Base-by-base conservation (phyloP, 2,113 vertebrate genomes). In the Saimiri boliviensis region DNA sequence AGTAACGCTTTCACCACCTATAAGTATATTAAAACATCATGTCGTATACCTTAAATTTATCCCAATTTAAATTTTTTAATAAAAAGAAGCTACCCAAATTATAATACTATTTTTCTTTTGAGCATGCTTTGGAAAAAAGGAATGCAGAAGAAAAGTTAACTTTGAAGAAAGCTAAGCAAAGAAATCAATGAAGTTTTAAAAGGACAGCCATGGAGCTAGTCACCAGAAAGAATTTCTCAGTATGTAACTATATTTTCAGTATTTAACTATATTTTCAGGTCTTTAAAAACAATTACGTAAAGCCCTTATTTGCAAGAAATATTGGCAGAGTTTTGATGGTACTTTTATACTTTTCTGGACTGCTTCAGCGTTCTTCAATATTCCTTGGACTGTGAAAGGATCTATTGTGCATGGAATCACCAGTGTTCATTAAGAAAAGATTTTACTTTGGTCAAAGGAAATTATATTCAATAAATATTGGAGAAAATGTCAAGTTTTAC, bases 371-470 rank as follows among this genome's bases (percentile, higher is more conserved):
- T 81, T 68, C 40, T 70, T 35, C 56, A 86, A 2, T 76, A 76
- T 82, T 90, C 23, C 49, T 60, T 52, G 5, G 56, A 77, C 80
- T 37, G 5, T 42, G 42, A 83, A 87, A 88, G 1, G 60, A 47
- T 56, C 30, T 35, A 14, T 32, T 35, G 13, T 42, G 20, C 35
- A 25, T 45, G 27, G 8, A 87, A 87, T 63, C 68, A 91, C 16
- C 20, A 37, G 16, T 54, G 8, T 83, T 93, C 76, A 93, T 40
- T 47, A 77, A 52, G 27, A 93, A 80, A 90, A 93, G 2, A 14
- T 63, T 32, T 93, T 73, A 66, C 42, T 93, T 60, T 40, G n/a
- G 84, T 84, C 32, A 95, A 93, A 79, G 42, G 32, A 93, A 91
- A 40, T 87, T 70, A 71, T 70, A 73, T 25, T 82, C 32, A 81